Evolutionary conservation across 2,113 vertebrate species (phyloP).

Genomic region (Silurus glanis): DNA sequence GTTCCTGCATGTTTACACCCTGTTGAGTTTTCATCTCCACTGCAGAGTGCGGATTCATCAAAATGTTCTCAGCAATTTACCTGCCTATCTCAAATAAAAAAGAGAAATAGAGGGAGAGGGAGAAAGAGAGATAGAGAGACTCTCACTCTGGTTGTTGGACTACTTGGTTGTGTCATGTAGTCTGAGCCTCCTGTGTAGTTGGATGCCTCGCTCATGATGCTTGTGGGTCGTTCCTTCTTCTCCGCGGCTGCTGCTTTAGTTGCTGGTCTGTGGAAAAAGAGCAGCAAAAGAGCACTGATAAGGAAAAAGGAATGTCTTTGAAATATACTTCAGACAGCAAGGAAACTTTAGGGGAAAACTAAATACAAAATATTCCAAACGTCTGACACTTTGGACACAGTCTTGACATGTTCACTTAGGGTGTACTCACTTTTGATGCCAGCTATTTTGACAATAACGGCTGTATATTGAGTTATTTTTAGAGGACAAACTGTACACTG

Average conservation of each 20-base stretch:
- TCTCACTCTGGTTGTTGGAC: constrained; percentile 87
- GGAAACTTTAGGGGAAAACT: not conserved
- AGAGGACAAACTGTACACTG: no score
- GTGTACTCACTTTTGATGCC: no score
- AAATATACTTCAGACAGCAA: not conserved
- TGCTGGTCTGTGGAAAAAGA: constrained; percentile 75
- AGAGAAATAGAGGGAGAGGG: not conserved
- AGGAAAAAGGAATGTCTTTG: not conserved
- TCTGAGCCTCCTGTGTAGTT: constrained; percentile 85
- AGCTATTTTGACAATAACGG: no score
- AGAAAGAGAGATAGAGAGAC: not conserved
- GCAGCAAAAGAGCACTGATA: not conserved
- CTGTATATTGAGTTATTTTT: no score
- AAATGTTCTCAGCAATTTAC: not conserved
- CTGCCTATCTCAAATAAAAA: not conserved
- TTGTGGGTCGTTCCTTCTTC: constrained; percentile 85
- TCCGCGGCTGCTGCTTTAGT: constrained; percentile 84
- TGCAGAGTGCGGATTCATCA: not conserved
- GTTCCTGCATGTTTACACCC: not conserved
- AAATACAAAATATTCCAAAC: not conserved
- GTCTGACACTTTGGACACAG: no score
- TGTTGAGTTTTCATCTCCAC: not conserved
- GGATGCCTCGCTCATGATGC: constrained; percentile 87
- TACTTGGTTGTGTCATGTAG: constrained; percentile 79
- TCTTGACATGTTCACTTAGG: no score